Base-by-base conservation (phyloP, 2,888 invertebrate genomes). In the Eurytoma californica region DNA sequence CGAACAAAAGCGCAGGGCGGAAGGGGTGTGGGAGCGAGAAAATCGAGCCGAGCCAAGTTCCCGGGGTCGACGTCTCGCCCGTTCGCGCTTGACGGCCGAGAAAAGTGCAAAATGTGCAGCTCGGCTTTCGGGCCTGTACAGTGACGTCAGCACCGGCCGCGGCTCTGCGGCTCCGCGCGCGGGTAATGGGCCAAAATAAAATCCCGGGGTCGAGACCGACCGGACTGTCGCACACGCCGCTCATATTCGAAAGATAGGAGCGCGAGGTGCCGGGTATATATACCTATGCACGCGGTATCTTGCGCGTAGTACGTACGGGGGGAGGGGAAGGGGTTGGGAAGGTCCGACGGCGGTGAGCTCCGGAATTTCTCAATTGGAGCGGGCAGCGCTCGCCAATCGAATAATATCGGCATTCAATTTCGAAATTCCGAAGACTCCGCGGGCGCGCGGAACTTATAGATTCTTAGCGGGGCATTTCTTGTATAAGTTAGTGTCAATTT, bases 51-150 rank as follows among this genome's bases (percentile, higher is more conserved):
- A 58, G 47, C 63, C 76, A 47, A 69, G 55, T 55, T 68, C 13
- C 16, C 30, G 70, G n/a, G 28, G 70, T 60, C 58, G 69, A 55
- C 55, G 55, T 13, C 66, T 67, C 16, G 53, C 2, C 18, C 39
- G 60, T 28, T n/a, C 20, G 47, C 58, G 47, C 24, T 60, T 16
- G 53, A 30, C 53, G 63, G 30, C 9, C 7, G 30, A 67, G 70
- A 88, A 88, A 88, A 88, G 86, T 88, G 88, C 87, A 86, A 88
- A 88, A 88, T 87, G 88, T 87, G 87, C 88, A 87, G 85, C 13
- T 28, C 55, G 65, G 30, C 53, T 18, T 55, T 28, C 65, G 18
- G 63, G 28, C 61, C 51, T 9, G 30, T 14, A 16, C 69, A 79
- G 83, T 84, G 83, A 84, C 82, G 83, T 85, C 85, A 84, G 85